These are phyloP conservation scores for Cheirogaleus major DNA, from an alignment of 2,797 vertebrate species.

Conservation along the genomic window DNA sequence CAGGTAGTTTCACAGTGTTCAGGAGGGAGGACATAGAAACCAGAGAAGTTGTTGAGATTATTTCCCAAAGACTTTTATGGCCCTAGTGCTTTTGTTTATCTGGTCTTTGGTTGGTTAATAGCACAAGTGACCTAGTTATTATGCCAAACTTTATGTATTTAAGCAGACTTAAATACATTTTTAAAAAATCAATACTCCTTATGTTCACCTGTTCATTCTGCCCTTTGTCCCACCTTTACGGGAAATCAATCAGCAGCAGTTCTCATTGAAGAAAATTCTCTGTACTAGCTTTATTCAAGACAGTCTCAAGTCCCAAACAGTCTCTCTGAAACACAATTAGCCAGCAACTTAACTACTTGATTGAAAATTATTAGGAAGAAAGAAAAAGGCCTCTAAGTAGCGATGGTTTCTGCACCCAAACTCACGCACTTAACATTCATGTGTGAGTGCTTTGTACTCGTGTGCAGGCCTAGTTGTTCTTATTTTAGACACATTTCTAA, in stretches of 20 bases:
- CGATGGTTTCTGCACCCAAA: not conserved
- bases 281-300: not conserved
- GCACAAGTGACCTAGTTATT: not conserved
- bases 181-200: not conserved
- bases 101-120: not conserved
- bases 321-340: conserved; percentile 14
- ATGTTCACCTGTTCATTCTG: not conserved
- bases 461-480: not conserved
- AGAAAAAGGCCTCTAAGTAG: not conserved
- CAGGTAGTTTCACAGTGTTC: conserved; percentile 9
- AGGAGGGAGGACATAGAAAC: not conserved
- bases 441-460: not conserved
- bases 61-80: not conserved
- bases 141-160: not conserved
- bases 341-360: not conserved
- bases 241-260: not conserved
- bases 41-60: not conserved
- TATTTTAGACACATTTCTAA: conserved; percentile 1
- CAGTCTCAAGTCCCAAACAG: not conserved
- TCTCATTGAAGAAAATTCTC: not conserved
- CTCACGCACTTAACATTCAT: not conserved
- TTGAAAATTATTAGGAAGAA: not conserved
- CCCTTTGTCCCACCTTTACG: not conserved
- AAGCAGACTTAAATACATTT: not conserved
- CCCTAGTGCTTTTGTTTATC: conserved; percentile 12